Evolutionary conservation across 2,113 vertebrate species (phyloP).

Genomic region (Oncorhynchus tshawytscha): DNA sequence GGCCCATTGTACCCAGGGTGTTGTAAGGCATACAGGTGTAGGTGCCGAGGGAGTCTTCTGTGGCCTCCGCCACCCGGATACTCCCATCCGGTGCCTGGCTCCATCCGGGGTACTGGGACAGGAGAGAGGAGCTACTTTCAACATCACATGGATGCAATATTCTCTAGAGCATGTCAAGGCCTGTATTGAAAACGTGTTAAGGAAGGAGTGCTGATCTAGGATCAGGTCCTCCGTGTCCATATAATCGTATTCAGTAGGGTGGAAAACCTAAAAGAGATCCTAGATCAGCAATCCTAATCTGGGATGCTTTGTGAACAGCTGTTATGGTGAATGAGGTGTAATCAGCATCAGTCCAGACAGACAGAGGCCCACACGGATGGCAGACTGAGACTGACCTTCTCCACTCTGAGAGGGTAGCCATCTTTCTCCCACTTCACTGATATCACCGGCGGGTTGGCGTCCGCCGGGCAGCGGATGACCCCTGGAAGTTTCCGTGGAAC

Average conservation of each 20-base stretch:
- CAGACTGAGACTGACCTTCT: constrained; percentile 80
- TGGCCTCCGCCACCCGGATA: constrained; percentile 96
- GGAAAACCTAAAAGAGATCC: too few relatives aligned
- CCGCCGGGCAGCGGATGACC: constrained; percentile 95
- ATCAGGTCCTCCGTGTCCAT: too few relatives aligned
- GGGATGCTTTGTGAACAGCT: not conserved
- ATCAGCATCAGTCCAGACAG: not conserved
- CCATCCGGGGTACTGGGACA: constrained; percentile 87
- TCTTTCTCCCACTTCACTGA: constrained; percentile 98
- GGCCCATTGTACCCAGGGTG: constrained; percentile 97
- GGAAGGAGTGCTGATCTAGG: too few relatives aligned
- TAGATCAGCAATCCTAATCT: too few relatives aligned
- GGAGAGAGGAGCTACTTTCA: not conserved
- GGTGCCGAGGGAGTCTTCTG: constrained; percentile 98
- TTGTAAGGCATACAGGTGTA: constrained; percentile 99
- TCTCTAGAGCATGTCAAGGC: too few relatives aligned
- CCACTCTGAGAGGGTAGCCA: constrained; percentile 90
- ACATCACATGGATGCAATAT: not conserved
- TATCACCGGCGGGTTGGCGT: constrained; percentile 92
- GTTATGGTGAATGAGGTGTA: not conserved
- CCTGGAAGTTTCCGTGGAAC: constrained; percentile 95
- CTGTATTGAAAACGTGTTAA: too few relatives aligned
- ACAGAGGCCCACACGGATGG: not conserved
- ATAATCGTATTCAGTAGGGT: too few relatives aligned
- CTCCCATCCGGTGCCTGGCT: constrained; percentile 93